Percentiles rank a stretch among this genome's conserved stretches.
Evolutionary conservation across 2,888 invertebrate genomes (phyloP).

Genomic region (Trichopria drosophilae): DNA sequence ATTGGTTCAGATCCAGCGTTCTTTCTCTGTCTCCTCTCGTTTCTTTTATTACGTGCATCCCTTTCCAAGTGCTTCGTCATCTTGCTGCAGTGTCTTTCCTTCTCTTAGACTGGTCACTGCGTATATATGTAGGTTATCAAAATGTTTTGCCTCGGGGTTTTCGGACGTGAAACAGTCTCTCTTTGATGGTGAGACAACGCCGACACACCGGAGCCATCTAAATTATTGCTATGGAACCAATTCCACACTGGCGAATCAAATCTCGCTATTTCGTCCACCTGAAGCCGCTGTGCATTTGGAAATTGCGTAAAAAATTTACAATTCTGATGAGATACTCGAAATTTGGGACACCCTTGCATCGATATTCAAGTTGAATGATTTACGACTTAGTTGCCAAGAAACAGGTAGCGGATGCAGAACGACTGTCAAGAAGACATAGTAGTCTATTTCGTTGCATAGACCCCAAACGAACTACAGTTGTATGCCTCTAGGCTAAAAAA

Average conservation of each 20-base stretch:
- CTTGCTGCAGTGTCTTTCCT: conserved; percentile 2
- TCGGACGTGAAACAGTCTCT: background rate
- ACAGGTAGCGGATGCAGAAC: too few species aligned
- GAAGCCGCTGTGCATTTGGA: background rate
- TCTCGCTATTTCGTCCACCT: background rate
- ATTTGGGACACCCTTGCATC: too few species aligned
- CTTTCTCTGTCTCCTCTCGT: background rate
- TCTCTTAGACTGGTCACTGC: conserved; percentile 1
- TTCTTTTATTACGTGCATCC: background rate
- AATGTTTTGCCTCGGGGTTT: conserved; percentile 26
- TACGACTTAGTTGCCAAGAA: too few species aligned
- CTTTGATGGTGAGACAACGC: conserved; percentile 13
- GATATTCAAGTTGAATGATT: too few species aligned
- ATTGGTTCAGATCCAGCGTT: conserved; percentile 1
- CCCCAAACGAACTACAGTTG: too few species aligned
- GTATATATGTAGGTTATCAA: conserved; percentile 29
- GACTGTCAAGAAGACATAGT: too few species aligned
- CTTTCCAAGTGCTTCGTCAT: conserved; percentile 1
- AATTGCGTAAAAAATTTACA: too few species aligned
- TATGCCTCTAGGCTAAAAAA: too few species aligned
- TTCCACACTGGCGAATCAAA: background rate
- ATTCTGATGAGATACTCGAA: too few species aligned
- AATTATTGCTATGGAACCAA: conserved; percentile 15
- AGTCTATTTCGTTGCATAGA: too few species aligned
- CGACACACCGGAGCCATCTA: conserved; percentile 20